Base-by-base conservation (phyloP, 2,888 invertebrate genomes). In the Subacronicta megacephala region DNA sequence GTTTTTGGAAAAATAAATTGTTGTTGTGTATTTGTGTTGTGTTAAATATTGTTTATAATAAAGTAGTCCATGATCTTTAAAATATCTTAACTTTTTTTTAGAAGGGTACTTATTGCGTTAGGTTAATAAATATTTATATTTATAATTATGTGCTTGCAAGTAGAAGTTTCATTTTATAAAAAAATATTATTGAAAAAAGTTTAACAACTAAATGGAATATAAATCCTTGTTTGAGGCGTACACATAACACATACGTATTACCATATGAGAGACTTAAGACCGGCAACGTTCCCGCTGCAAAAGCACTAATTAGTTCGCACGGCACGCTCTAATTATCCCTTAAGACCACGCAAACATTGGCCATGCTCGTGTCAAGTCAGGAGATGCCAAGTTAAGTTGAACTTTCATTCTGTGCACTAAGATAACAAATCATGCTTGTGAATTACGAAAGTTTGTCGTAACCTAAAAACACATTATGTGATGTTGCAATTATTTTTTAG, bases 251-350 rank as follows among this genome's bases (percentile, higher is more conserved):
- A 35, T 20, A 20, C 20, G 16, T 16, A 64, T 64, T 64, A 63
- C 23, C 71, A 71, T 56, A 57, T 42, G 72, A 65, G 71, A 56
- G 49, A 50, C 42, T 71, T 43, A 57, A 65, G 59, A 51, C 66
- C 66, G 35, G 41, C 42, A 38, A 46, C 45, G 46, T 47, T 31
- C 35, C 16, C 9, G 16, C 37, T 16, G 46, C 23, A 23, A 37
- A 63, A 46, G 36, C 65, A 71, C 72, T 65, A 46, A 71, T 64
- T 49, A 56, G 35, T 17, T 10, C 35, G 38, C 29, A 29, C 3
- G 12, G 43, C 33, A 37, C 33, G 17, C n/a, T 35, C 23, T 44
- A 17, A 44, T 20, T 29, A 10, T 36, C 10, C 36, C n/a, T 15
- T 43, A 26, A 15, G 9, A 43, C 33, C n/a, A 38, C 9, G 50